A percentile compares a stretch with the other conserved stretches of the same genome.
phyloP scores from a whole-genome alignment of 2,888 invertebrate species.

The Operophtera brumata region DNA sequence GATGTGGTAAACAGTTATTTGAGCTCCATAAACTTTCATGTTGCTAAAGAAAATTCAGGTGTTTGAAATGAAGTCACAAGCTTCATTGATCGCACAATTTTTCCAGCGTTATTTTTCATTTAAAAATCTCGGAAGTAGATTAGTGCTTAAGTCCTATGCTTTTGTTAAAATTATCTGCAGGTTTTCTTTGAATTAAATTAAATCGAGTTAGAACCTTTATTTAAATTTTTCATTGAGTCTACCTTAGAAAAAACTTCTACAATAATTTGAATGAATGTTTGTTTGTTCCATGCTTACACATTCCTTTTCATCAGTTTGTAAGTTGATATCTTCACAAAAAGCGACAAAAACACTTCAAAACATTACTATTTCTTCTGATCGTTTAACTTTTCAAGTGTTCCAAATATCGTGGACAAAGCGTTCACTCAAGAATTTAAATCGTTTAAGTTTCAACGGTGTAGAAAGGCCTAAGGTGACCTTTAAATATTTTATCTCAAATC shows the following conservation, averaged over 20 bases:
- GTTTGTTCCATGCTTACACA: neutral
- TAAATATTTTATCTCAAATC: slow-evolving; percentile 78
- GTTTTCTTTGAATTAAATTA: too few relatives aligned
- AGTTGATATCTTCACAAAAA: neutral
- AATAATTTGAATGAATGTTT: neutral
- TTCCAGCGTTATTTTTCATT: too few relatives aligned
- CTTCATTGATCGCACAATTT: too few relatives aligned
- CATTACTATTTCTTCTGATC: slow-evolving; percentile 3
- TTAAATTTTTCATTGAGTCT: too few relatives aligned
- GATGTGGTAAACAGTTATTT: slow-evolving; percentile 12
- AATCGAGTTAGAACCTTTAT: too few relatives aligned
- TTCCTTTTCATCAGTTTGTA: neutral
- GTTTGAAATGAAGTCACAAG: too few relatives aligned
- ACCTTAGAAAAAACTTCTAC: too few relatives aligned
- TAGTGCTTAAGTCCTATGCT: too few relatives aligned
- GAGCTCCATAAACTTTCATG: slow-evolving; percentile 3
- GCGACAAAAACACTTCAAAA: neutral
- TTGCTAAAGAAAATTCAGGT: neutral
- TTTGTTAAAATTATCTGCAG: too few relatives aligned
- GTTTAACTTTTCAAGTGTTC: slow-evolving; percentile 21
- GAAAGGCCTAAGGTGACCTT: slow-evolving; percentile 66
- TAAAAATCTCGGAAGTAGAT: too few relatives aligned
- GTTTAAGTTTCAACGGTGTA: slow-evolving; percentile 54
- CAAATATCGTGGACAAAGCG: slow-evolving; percentile 32
- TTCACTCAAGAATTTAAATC: slow-evolving; percentile 63